These are phyloP conservation scores for Amblyornis subalaris DNA, from an alignment of 2,113 vertebrate species.

Conservation along the genomic window DNA sequence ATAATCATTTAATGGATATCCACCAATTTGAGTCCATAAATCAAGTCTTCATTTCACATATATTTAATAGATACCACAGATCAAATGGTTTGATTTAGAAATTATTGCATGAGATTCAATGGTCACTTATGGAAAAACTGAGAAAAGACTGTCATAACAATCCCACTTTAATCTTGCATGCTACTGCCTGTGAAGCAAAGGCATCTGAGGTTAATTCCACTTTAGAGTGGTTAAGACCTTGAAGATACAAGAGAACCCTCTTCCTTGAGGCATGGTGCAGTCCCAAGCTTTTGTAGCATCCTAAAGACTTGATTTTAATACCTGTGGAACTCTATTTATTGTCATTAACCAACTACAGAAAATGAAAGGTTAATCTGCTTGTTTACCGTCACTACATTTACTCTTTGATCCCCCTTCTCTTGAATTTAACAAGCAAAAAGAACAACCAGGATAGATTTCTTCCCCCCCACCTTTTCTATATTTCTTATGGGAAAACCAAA, in stretches of 20 bases:
- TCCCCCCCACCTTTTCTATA: not conserved
- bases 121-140: not conserved
- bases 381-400: not conserved
- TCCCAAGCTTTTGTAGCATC: not conserved
- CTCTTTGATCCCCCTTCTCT: not conserved
- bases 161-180: not conserved
- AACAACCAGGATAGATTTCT: not conserved
- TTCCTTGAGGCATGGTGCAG: not conserved
- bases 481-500: not conserved
- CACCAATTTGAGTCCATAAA: not conserved
- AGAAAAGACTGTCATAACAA: not conserved
- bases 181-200: conserved; percentile 22
- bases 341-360: not conserved
- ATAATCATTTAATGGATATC: not conserved
- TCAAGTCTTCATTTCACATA: not conserved
- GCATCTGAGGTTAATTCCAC: not conserved
- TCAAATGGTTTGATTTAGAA: not conserved
- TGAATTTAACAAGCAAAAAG: not conserved
- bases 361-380: not conserved
- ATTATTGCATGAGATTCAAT: not conserved
- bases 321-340: not conserved
- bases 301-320: not conserved
- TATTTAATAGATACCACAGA: not conserved
- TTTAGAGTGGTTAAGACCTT: not conserved
- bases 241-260: not conserved